These are phyloP conservation scores for Xiphophorus birchmanni DNA, from an alignment of 2,797 vertebrate species.

Conservation along the genomic window DNA sequence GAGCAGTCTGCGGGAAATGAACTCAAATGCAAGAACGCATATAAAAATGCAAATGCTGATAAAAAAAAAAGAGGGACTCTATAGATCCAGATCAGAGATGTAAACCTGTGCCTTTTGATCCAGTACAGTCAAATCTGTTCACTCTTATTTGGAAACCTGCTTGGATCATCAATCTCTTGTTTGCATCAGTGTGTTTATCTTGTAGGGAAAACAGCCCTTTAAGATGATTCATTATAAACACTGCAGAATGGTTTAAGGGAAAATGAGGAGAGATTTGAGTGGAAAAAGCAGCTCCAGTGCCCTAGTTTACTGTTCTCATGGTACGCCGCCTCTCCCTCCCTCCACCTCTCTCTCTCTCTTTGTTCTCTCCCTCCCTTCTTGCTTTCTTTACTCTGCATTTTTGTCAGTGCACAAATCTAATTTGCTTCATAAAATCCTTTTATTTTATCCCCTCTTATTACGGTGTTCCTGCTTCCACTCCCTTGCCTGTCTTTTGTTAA, in stretches of 20 bases:
- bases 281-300: slow-evolving; percentile 59
- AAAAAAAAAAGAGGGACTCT: neutral
- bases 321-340: slow-evolving; percentile 37
- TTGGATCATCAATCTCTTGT: slow-evolving; percentile 50
- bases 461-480: slow-evolving; percentile 25
- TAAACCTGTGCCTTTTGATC: slow-evolving; percentile 40
- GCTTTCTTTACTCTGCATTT: slow-evolving; percentile 33
- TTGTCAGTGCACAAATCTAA: slow-evolving; percentile 16
- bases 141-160: slow-evolving; percentile 45
- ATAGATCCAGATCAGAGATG: neutral
- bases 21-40: slow-evolving; percentile 14
- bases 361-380: slow-evolving; percentile 44
- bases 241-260: slow-evolving; percentile 50
- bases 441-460: slow-evolving; percentile 2
- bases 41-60: neutral
- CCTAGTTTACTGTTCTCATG: slow-evolving; percentile 67
- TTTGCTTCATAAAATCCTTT: slow-evolving; percentile 29
- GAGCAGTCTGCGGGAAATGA: slow-evolving; percentile 15
- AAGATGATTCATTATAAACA: slow-evolving; percentile 59
- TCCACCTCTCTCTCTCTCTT: slow-evolving; percentile 37
- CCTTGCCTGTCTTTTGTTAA: slow-evolving; percentile 21
- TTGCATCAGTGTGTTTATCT: slow-evolving; percentile 31
- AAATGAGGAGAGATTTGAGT: slow-evolving; percentile 9
- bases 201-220: slow-evolving; percentile 32
- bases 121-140: slow-evolving; percentile 50